phyloP scores from a whole-genome alignment of 2,888 invertebrate genomes.

The Brenthis daphne region DNA sequence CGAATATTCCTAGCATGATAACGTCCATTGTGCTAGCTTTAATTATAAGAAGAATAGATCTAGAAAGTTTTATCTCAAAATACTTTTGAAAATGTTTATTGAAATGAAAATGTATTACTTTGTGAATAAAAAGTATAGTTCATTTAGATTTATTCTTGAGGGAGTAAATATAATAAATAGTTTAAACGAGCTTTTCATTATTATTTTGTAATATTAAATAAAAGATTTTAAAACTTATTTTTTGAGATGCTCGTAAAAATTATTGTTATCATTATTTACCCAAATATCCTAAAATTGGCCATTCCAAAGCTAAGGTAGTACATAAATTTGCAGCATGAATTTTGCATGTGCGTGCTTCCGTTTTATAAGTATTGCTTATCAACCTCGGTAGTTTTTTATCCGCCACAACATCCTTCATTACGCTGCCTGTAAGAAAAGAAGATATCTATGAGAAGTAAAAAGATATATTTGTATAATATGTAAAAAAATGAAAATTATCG shows the following conservation, averaged over 20 bases:
- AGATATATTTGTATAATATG: too few species aligned
- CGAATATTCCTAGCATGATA: slow-evolving; percentile 62
- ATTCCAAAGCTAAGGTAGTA: neutral
- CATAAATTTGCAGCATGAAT: too few species aligned
- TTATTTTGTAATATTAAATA: neutral
- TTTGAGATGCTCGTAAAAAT: neutral
- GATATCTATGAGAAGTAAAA: too few species aligned
- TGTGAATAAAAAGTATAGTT: neutral
- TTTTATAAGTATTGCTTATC: neutral
- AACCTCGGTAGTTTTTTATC: too few species aligned
- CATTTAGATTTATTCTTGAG: slow-evolving; percentile 6
- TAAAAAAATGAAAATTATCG: too few species aligned
- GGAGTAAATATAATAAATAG: neutral
- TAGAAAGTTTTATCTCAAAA: neutral
- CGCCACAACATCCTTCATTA: too few species aligned
- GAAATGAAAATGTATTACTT: too few species aligned
- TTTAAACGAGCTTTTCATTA: neutral
- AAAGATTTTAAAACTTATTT: neutral
- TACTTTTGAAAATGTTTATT: too few species aligned
- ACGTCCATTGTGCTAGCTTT: slow-evolving; percentile 41
- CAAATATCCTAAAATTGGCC: neutral
- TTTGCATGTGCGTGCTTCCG: neutral
- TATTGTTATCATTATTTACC: neutral
- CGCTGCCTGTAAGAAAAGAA: too few species aligned
- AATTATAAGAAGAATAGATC: slow-evolving; percentile 1